These are phyloP conservation scores for Bufo gargarizans DNA, from an alignment of 2,113 vertebrate species.

Conservation along the genomic window DNA sequence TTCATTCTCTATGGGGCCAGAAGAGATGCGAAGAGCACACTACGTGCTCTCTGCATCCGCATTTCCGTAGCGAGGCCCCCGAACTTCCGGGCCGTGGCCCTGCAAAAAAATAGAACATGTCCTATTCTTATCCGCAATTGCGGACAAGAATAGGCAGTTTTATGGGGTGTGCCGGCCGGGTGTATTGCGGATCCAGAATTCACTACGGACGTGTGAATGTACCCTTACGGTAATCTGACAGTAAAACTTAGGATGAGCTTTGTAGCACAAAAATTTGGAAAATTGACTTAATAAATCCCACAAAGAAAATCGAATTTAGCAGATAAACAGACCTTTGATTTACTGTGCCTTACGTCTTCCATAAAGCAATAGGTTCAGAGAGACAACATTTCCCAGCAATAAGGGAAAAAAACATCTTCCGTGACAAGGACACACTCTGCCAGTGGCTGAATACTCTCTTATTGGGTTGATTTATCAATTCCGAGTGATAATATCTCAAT, in stretches of 20 bases:
- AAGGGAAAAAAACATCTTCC: slow-evolving; percentile 1
- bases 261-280: background rate
- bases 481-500: slow-evolving; percentile 53
- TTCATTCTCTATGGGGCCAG: too few relatives aligned
- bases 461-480: slow-evolving; percentile 55
- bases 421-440: slow-evolving; percentile 51
- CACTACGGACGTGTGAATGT: too few relatives aligned
- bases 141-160: too few relatives aligned
- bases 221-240: background rate
- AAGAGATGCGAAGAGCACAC: too few relatives aligned
- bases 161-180: too few relatives aligned
- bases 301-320: slow-evolving; percentile 15
- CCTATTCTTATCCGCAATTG: too few relatives aligned
- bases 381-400: slow-evolving; percentile 15
- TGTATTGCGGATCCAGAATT: too few relatives aligned
- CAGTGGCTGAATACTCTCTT: slow-evolving; percentile 46
- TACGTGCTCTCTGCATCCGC: too few relatives aligned
- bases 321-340: background rate
- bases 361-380: slow-evolving; percentile 35
- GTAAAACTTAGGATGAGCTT: background rate
- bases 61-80: too few relatives aligned
- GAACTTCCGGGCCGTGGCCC: too few relatives aligned
- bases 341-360: background rate
- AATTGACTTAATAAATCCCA: background rate
- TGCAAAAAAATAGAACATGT: too few relatives aligned